Evolutionary conservation across 2,888 invertebrate species (phyloP).

Genomic region (Anaspis maculata): DNA sequence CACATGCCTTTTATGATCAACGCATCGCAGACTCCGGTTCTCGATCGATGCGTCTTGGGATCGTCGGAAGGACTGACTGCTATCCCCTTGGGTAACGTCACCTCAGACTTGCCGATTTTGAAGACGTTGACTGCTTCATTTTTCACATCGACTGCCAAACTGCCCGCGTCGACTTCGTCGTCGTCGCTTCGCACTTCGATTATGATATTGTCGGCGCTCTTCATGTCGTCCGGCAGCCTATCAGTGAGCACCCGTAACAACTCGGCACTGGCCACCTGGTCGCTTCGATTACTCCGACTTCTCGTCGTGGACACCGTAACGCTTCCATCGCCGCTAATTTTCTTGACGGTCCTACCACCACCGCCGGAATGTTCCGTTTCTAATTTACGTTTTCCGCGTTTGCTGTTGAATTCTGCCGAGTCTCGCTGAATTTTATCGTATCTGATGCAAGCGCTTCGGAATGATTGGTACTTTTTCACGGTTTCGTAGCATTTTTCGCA

Average conservation of each 20-base stretch:
- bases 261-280: constrained; percentile 14
- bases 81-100: constrained; percentile 15
- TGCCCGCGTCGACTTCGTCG: constrained; percentile 12
- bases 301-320: not conserved
- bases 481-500: constrained; percentile 27
- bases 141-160: not conserved
- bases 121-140: constrained; percentile 7
- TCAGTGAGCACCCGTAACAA: constrained; percentile 13
- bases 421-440: constrained; percentile 18
- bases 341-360: constrained; percentile 13
- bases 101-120: constrained; percentile 3
- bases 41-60: constrained; percentile 21
- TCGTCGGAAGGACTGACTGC: no score
- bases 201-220: constrained; percentile 24
- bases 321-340: constrained; percentile 3
- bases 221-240: constrained; percentile 19
- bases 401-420: constrained; percentile 2
- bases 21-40: constrained; percentile 23
- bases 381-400: constrained; percentile 1
- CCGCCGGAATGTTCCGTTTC: not conserved
- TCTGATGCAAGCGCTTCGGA: constrained; percentile 28
- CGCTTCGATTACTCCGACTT: constrained; percentile 4
- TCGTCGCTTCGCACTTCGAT: constrained; percentile 24
- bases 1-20: constrained; percentile 21
- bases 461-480: constrained; percentile 26